phyloP scores from a whole-genome alignment of 2,113 vertebrate genomes.

The Lophius piscatorius region DNA sequence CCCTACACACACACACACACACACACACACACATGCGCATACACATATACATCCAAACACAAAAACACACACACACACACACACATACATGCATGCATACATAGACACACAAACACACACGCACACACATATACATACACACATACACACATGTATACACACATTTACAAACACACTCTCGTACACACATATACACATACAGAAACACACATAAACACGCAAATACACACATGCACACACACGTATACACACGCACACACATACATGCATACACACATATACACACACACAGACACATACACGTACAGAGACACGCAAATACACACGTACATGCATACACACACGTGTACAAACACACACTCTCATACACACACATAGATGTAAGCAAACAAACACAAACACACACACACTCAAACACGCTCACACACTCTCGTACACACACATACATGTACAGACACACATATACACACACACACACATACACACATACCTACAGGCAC shows the following conservation, averaged over 20 bases:
- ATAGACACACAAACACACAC: no score
- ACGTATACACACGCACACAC: background rate
- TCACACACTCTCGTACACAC: background rate
- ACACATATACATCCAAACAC: no score
- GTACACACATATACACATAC: no score
- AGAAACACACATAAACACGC: background rate
- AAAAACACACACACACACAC: conserved; percentile 1
- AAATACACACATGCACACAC: background rate
- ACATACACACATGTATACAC: conserved; percentile 7
- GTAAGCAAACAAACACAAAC: conserved; percentile 2
- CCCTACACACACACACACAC: background rate
- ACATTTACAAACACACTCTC: no score
- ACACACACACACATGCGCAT: background rate
- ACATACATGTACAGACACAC: conserved; percentile 6
- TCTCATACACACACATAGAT: background rate
- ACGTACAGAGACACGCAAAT: no score
- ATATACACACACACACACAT: background rate
- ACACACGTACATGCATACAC: no score
- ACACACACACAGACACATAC: background rate
- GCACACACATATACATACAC: conserved; percentile 23
- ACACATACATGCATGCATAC: no score
- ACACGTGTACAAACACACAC: background rate
- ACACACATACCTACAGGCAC: background rate
- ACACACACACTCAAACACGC: background rate
- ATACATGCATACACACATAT: conserved; percentile 8